These are phyloP conservation scores for Lasiurus borealis DNA, from an alignment of 2,113 vertebrate species.

Conservation along the genomic window DNA sequence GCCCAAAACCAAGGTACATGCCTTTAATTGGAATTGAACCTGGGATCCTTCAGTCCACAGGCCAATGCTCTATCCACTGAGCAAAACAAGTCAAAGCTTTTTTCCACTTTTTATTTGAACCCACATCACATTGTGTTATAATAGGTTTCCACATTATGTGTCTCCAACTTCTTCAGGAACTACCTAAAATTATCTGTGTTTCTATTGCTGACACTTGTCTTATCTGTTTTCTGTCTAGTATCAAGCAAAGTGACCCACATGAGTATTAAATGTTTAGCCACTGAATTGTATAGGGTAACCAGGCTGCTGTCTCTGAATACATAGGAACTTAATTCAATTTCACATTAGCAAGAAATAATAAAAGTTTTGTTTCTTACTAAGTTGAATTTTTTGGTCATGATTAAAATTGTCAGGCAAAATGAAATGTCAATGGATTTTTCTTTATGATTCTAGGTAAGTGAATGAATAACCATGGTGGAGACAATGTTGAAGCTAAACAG, in stretches of 20 bases:
- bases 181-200: not conserved
- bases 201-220: not conserved
- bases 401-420: not conserved
- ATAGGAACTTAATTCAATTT: slow-evolving; percentile 4
- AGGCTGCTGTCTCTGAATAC: not conserved
- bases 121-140: not conserved
- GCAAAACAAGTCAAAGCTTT: not conserved
- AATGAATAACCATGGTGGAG: not conserved
- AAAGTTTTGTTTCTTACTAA: not conserved
- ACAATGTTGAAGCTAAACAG: not conserved
- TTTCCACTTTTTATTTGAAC: slow-evolving; percentile 10
- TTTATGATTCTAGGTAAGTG: not conserved
- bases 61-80: no score
- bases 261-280: slow-evolving; percentile 26
- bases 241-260: not conserved
- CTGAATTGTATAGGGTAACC: not conserved
- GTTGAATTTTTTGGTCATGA: not conserved
- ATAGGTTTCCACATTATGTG: not conserved
- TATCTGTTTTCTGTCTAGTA: not conserved
- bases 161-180: not conserved
- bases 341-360: not conserved
- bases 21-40: no score
- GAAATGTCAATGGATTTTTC: not conserved
- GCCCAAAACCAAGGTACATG: no score
- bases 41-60: no score